Evolutionary conservation across 2,888 invertebrate species (phyloP).

Genomic region (Dusona sp.): DNA sequence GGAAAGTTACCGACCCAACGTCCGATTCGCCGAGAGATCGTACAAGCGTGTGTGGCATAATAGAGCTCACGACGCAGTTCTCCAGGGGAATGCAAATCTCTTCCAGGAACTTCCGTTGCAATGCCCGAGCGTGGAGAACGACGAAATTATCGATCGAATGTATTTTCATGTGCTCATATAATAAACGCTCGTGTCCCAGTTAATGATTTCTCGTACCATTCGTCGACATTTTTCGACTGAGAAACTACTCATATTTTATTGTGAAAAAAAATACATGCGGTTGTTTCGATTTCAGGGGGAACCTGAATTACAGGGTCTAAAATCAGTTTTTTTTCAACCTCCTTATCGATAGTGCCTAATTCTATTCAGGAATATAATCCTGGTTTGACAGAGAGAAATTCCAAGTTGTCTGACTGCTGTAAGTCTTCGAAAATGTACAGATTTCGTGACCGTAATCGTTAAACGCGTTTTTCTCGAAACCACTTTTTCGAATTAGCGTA

Average conservation of each 20-base stretch:
- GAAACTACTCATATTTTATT: conserved; percentile 8
- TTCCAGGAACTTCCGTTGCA: conserved; percentile 70
- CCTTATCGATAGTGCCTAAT: not conserved
- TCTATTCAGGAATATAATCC: not conserved
- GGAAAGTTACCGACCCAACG: conserved; percentile 36
- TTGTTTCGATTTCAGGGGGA: not conserved
- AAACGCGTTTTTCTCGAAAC: not conserved
- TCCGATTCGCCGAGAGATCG: conserved; percentile 63
- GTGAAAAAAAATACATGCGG: conserved; percentile 5
- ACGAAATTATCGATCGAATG: conserved; percentile 64
- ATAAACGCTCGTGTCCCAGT: conserved; percentile 36
- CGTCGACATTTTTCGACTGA: not conserved
- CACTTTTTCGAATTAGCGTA: too few relatives aligned
- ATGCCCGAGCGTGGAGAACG: conserved; percentile 55
- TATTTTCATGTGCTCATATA: conserved; percentile 31
- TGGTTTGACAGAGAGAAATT: too few relatives aligned
- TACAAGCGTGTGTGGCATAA: conserved; percentile 49
- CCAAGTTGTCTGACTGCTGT: too few relatives aligned
- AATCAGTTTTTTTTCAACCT: not conserved
- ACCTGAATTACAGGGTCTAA: not conserved
- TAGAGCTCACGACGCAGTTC: conserved; percentile 62
- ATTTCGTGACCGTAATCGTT: too few relatives aligned
- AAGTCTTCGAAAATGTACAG: too few relatives aligned
- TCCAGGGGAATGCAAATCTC: conserved; percentile 71
- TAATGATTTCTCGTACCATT: conserved; percentile 35